Conservation (phyloP, 1,140 invertebrate species). For the Contarinia nasturtii region DNA sequence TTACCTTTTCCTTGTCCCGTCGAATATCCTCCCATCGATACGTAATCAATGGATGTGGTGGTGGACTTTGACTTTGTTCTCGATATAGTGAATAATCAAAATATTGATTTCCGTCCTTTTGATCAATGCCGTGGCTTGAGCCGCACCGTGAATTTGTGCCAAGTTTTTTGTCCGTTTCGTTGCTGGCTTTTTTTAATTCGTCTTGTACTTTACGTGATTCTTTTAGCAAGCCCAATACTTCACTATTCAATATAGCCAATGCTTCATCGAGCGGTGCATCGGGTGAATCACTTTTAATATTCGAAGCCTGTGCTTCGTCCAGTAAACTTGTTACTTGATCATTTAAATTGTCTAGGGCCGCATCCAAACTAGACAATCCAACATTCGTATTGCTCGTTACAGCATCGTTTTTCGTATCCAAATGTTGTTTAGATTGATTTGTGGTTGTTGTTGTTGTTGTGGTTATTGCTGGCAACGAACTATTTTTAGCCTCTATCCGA, state of each 20-base stretch:
- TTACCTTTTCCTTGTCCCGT: constrained; percentile 27
- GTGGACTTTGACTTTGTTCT: constrained; percentile 23
- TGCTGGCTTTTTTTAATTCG: not conserved
- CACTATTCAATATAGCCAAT: not conserved
- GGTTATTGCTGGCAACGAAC: too few relatives aligned
- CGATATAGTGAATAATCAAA: constrained; percentile 17
- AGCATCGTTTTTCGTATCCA: too few relatives aligned
- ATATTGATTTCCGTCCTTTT: constrained; percentile 22
- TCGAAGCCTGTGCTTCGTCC: too few relatives aligned
- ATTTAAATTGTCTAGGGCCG: too few relatives aligned
- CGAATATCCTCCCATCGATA: constrained; percentile 53
- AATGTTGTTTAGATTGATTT: too few relatives aligned
- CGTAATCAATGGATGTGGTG: constrained; percentile 40
- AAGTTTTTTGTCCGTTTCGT: not conserved
- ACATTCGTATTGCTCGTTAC: too few relatives aligned
- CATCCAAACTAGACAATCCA: too few relatives aligned
- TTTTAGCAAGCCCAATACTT: not conserved
- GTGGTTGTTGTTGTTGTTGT: too few relatives aligned
- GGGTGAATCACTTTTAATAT: too few relatives aligned
- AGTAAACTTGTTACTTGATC: too few relatives aligned
- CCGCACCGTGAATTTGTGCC: constrained; percentile 8
- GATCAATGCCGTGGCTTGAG: constrained; percentile 17
- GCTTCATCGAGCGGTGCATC: too few relatives aligned
- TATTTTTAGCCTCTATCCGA: too few relatives aligned
- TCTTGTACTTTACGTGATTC: not conserved